These are phyloP conservation scores for Tetranychus truncatus DNA, from an alignment of 2,888 invertebrate genomes.

Conservation along the genomic window DNA sequence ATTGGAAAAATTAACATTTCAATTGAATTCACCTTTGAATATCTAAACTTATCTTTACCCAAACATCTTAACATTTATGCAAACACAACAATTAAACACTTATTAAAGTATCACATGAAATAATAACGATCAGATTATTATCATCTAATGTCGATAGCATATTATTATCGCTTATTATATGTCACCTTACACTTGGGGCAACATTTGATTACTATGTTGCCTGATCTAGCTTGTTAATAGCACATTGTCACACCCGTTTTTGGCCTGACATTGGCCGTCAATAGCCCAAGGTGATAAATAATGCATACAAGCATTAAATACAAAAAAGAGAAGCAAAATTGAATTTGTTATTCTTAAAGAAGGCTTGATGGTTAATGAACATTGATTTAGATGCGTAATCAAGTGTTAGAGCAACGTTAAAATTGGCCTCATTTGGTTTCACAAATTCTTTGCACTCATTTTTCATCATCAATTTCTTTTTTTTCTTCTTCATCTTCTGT, in stretches of 20 bases:
- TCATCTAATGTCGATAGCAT: no score
- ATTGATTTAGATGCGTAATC: background rate
- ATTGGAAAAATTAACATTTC: no score
- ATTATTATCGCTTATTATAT: no score
- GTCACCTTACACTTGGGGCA: background rate
- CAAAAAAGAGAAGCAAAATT: background rate
- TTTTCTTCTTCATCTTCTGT: no score
- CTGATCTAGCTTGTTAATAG: background rate
- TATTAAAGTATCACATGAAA: no score
- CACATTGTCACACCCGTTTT: background rate
- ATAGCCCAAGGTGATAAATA: background rate
- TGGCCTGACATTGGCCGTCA: constrained; percentile 1
- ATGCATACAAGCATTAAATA: background rate
- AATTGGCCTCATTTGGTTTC: background rate
- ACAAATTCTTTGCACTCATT: background rate
- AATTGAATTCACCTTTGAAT: no score
- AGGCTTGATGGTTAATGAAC: background rate
- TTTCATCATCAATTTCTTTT: background rate
- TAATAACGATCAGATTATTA: no score
- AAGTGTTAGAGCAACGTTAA: background rate
- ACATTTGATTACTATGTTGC: background rate
- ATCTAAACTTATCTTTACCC: no score
- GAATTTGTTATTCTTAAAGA: background rate
- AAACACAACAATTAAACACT: no score
- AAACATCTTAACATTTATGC: no score